phyloP scores from a whole-genome alignment of 2,888 invertebrate genomes.

The Fragum sueziense region DNA sequence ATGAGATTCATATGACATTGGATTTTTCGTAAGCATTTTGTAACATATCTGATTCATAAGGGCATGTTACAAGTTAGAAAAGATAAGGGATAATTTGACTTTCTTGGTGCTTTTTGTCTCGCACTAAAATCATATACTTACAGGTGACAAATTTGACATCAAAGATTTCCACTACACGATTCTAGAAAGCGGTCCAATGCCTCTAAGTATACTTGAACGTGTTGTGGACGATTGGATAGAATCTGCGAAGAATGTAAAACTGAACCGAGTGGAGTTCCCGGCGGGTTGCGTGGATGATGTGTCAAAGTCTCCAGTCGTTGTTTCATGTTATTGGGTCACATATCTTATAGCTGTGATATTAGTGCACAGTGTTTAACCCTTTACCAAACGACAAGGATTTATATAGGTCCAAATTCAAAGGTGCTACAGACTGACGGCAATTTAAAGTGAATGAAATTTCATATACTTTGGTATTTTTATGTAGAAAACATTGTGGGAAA shows the following conservation, averaged over 20 bases:
- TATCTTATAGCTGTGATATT: not conserved
- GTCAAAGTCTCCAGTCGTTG: not conserved
- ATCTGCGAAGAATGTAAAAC: not conserved
- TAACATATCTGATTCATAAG: too few relatives aligned
- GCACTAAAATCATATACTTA: constrained; percentile 8
- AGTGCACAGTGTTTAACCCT: not conserved
- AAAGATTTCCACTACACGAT: constrained; percentile 79
- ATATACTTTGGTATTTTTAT: not conserved
- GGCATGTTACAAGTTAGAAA: too few relatives aligned
- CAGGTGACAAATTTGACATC: constrained; percentile 72
- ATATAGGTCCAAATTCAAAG: not conserved
- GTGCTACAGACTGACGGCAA: not conserved
- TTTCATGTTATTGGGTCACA: not conserved
- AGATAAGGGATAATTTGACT: too few relatives aligned
- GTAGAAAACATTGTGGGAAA: not conserved
- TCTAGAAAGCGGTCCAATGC: constrained; percentile 69
- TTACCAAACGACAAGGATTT: not conserved
- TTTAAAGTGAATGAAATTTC: not conserved
- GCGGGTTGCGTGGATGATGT: not conserved
- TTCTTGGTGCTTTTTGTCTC: too few relatives aligned
- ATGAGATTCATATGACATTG: too few relatives aligned
- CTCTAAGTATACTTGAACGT: constrained; percentile 73
- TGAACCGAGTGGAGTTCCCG: not conserved
- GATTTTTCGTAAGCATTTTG: too few relatives aligned
- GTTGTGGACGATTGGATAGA: constrained; percentile 63